These are phyloP conservation scores for Pelobates cultripes DNA, from an alignment of 2,797 vertebrate species.

Conservation along the genomic window DNA sequence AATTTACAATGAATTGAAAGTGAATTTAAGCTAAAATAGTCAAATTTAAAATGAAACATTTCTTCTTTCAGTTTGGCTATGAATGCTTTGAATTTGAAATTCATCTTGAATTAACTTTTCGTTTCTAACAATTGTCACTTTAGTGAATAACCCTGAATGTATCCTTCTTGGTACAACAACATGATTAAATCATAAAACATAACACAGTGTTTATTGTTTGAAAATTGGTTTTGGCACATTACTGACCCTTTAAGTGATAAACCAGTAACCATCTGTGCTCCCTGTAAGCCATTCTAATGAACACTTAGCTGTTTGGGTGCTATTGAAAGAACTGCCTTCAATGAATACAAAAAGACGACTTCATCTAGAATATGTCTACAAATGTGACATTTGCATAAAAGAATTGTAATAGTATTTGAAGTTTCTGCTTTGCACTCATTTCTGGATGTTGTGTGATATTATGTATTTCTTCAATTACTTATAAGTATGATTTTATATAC, in stretches of 20 bases:
- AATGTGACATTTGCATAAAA: constrained; percentile 28
- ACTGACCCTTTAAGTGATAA: neutral
- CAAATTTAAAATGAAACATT: no score
- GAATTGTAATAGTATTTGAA: constrained; percentile 11
- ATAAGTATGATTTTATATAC: constrained; percentile 35
- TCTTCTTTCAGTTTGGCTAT: no score
- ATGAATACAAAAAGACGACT: neutral
- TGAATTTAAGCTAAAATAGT: no score
- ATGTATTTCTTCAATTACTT: neutral
- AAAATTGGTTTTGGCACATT: neutral
- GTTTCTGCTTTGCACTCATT: constrained; percentile 18
- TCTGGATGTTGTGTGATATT: constrained; percentile 30
- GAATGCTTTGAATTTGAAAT: no score
- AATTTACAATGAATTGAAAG: no score
- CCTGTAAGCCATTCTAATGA: neutral
- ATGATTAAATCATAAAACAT: no score
- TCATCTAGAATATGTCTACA: neutral
- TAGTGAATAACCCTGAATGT: no score
- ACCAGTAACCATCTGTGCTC: neutral
- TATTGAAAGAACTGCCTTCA: neutral
- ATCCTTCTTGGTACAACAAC: no score
- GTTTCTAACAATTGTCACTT: no score
- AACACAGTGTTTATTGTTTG: neutral
- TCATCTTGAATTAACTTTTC: no score
- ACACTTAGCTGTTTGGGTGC: neutral